Evolutionary conservation across 2,113 vertebrate genomes (phyloP).

Genomic region (Todiramphus chloris): DNA sequence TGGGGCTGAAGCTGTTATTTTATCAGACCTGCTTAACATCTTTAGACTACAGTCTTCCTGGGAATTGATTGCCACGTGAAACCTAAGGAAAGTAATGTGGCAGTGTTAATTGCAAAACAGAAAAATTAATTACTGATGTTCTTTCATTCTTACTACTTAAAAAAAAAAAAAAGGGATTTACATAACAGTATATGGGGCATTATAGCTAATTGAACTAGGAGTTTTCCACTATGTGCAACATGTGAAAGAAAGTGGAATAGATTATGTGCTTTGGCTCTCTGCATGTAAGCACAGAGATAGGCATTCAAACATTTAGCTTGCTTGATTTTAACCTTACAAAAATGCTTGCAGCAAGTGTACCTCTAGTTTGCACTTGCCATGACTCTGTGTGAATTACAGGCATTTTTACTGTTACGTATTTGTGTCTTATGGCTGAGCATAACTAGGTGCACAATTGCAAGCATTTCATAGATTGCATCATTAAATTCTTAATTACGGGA

Average conservation of each 20-base stretch:
- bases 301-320: not conserved
- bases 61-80: not conserved
- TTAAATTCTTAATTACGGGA: not conserved
- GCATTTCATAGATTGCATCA: not conserved
- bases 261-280: not conserved
- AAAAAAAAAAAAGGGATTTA: not conserved
- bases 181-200: accelerated
- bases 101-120: not conserved
- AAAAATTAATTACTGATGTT: not conserved
- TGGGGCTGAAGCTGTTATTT: not conserved
- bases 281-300: not conserved
- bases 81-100: not conserved
- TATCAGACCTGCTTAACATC: not conserved
- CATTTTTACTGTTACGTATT: not conserved
- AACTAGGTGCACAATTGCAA: not conserved
- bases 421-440: not conserved
- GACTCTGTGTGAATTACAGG: not conserved
- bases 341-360: not conserved
- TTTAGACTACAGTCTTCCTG: not conserved
- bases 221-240: not conserved
- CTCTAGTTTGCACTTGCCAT: not conserved
- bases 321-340: not conserved
- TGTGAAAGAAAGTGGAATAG: not conserved
- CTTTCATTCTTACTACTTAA: not conserved
- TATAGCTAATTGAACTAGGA: not conserved